Conservation (phyloP, 92 coral and sea anemone species). For the Porites rus region DNA sequence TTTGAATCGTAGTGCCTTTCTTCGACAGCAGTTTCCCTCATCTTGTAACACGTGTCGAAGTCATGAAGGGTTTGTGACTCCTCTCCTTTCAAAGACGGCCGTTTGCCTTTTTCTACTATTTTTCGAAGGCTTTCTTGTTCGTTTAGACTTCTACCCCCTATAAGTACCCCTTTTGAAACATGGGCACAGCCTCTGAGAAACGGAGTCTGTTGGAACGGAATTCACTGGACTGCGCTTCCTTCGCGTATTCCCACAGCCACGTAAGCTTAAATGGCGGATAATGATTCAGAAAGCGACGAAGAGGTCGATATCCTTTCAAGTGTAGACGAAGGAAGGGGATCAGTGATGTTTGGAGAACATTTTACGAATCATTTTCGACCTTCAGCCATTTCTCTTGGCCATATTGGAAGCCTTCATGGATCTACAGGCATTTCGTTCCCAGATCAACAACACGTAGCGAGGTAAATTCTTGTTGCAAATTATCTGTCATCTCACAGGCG, state of each 20-base stretch:
- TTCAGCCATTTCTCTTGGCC: conserved; percentile 54
- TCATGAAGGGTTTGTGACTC: conserved; percentile 9
- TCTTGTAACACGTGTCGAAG: conserved; percentile 22
- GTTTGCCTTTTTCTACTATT: conserved; percentile 25
- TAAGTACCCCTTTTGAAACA: conserved; percentile 40
- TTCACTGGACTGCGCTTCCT: conserved; percentile 37
- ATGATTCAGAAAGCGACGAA: conserved; percentile 79
- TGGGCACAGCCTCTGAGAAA: conserved; percentile 37
- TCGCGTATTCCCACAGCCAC: conserved; percentile 35
- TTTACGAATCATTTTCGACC: conserved; percentile 47
- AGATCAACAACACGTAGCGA: conserved; percentile 41
- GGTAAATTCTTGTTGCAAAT: conserved; percentile 59
- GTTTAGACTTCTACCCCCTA: conserved; percentile 3
- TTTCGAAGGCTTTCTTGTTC: conserved; percentile 28
- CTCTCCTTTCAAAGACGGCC: conserved; percentile 19
- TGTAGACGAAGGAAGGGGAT: conserved; percentile 45
- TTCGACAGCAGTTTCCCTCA: background rate
- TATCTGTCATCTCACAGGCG: conserved; percentile 33
- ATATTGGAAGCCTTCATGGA: conserved; percentile 69
- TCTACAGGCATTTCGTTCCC: conserved; percentile 37
- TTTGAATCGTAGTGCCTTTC: background rate
- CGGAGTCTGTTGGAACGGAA: conserved; percentile 18
- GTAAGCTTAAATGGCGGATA: conserved; percentile 70
- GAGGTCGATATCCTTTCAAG: conserved; percentile 82
- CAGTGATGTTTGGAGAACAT: conserved; percentile 63